Evolutionary conservation across 2,888 invertebrate genomes (phyloP), one percentile per base, ranked within the genome.

Genomic region (Piscicola geometra): DNA sequence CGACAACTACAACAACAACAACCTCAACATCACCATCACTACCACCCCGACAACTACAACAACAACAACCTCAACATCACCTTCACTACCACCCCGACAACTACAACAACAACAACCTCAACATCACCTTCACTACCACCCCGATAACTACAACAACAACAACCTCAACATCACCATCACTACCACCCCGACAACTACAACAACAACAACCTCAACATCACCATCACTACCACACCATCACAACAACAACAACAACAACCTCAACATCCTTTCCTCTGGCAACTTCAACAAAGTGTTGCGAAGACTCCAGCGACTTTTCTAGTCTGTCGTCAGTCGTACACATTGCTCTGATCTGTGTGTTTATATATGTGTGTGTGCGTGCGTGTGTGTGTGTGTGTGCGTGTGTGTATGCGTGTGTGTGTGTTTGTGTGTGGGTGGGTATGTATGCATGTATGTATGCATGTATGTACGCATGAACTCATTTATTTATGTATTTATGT

Each of bases 321-420:
- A 99, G 97, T 82, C 93, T 94, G 85, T 99, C 99, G 85, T 99
- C 99, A 25, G 99, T 99, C 90, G 99, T 98, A 85, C 99, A 99
- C 88, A 99, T 99, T 83, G 99, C 94, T 60, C 98, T 90, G 70
- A 98, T 81, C 66, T 83, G 83, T 73, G 85, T n/a, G n/a, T n/a
- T n/a, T n/a, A n/a, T n/a, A n/a, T n/a, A n/a, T n/a, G n/a, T n/a
- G n/a, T n/a, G n/a, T n/a, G n/a, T n/a, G n/a, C n/a, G n/a, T n/a
- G n/a, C n/a, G n/a, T n/a, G n/a, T n/a, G n/a, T n/a, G n/a, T n/a
- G n/a, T n/a, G n/a, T n/a, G n/a, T n/a, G n/a, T n/a, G n/a, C n/a
- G n/a, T n/a, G n/a, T n/a, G n/a, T n/a, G n/a, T n/a, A n/a, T n/a
- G n/a, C n/a, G n/a, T n/a, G n/a, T n/a, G n/a, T n/a, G n/a, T n/a